Evolutionary conservation across 2,797 vertebrate species (phyloP), one percentile per base, ranked within the genome.

Genomic region (Cichlasoma orientale): DNA sequence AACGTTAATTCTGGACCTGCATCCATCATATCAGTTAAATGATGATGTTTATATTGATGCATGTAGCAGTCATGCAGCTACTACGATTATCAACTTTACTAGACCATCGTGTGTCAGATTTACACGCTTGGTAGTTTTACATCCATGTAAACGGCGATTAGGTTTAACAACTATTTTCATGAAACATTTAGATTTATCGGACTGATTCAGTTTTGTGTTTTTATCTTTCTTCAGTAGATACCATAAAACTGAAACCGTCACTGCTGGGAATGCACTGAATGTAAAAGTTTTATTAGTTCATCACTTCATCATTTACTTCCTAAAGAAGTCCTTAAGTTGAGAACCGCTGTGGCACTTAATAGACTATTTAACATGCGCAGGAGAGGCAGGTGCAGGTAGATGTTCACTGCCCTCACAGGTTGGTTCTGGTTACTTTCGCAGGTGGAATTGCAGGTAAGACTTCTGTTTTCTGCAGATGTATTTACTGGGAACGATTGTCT

Each of bases 281-380:
- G 23, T 47, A 47, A 25, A 27, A 12, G 38, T 19, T 47, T 66
- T 27, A 66, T 1, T 66, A 27, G 14, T 25, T 44, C 18, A 10
- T 41, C 38, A 47, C 61, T 11, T 66, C 0, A 66, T 66, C 6
- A 47, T 66, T 66, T 47, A 47, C 18, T 47, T 27, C 18, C 9
- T 1, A 7, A 41, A 38, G 33, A 0, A 5, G 31, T 55, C 5
- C 0, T 25, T 33, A 55, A 36, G 6, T 23, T 53, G 21, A 23
- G 8, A 63, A 57, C 10, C n/a, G 29, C 29, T 31, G 29, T 3
- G 41, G 14, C n/a, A 44, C 16, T 82, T 81, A 77, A 41, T 76
- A 19, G 13, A 58, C 73, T 66, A n/a, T 63, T 75, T 57, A 76
- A 79, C 76, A 75, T 71, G 66, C 75, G 52, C 53, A 74, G 75